Conservation (phyloP, 2,113 vertebrate genomes). For the Eurystomus gularis region DNA sequence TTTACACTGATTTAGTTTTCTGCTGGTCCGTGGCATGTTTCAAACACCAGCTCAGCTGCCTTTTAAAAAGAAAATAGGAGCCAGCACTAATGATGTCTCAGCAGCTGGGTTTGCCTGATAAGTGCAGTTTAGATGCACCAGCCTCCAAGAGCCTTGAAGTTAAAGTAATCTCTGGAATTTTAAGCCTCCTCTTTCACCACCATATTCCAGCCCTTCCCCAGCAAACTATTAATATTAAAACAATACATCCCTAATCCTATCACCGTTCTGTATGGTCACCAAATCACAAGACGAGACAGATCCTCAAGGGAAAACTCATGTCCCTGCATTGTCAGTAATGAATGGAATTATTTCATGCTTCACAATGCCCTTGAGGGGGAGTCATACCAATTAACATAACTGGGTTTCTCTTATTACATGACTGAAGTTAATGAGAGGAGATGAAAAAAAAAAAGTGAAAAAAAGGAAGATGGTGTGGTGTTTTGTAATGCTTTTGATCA, state of each 20-base stretch:
- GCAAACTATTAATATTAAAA: constrained; percentile 36
- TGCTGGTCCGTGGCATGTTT: background rate
- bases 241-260: background rate
- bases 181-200: background rate
- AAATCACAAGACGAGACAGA: constrained; percentile 1
- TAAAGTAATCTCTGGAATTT: background rate
- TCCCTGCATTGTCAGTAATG: constrained; percentile 35
- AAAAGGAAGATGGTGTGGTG: background rate
- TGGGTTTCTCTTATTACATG: constrained; percentile 35
- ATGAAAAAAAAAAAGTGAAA: no score
- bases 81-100: background rate
- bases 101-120: background rate
- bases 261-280: background rate
- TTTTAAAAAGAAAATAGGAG: background rate
- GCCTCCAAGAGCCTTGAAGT: background rate
- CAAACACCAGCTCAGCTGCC: background rate
- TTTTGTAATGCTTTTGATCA: background rate
- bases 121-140: background rate
- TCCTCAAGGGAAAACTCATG: constrained; percentile 27
- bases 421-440: constrained; percentile 29
- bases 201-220: background rate
- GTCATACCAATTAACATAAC: constrained; percentile 52
- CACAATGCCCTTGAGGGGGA: constrained; percentile 35
- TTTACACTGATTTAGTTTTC: background rate
- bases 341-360: constrained; percentile 53